phyloP scores from a whole-genome alignment of 2,797 vertebrate species.

The Pangasius larnaudii region DNA sequence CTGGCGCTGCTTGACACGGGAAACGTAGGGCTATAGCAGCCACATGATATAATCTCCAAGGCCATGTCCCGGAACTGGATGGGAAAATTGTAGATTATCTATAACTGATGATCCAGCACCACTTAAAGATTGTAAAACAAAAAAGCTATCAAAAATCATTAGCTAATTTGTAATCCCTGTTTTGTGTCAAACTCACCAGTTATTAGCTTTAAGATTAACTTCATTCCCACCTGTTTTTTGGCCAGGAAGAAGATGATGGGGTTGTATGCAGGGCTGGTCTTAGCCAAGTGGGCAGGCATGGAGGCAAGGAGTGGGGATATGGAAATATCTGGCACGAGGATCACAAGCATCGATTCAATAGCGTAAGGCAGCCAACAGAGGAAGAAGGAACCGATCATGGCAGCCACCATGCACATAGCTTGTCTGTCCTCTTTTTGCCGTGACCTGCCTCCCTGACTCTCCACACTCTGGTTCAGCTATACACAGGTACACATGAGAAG shows the following conservation, averaged over 20 bases:
- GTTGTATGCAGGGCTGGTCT: constrained; percentile 78
- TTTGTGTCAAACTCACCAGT: background rate
- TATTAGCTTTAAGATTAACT: background rate
- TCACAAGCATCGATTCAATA: constrained; percentile 71
- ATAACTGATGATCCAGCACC: background rate
- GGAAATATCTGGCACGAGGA: constrained; percentile 69
- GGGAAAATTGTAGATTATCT: background rate
- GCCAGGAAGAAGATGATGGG: constrained; percentile 79
- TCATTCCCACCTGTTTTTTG: constrained; percentile 73
- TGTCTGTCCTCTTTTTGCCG: constrained; percentile 72
- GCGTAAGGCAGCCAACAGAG: constrained; percentile 81
- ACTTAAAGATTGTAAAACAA: background rate
- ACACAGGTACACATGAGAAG: background rate
- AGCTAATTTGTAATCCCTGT: background rate
- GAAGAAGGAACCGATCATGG: constrained; percentile 76
- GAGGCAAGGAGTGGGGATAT: constrained; percentile 77
- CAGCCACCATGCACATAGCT: constrained; percentile 73
- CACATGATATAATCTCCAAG: constrained; percentile 35
- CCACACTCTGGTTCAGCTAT: constrained; percentile 78
- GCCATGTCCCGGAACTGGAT: constrained; percentile 20
- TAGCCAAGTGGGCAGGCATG: constrained; percentile 80
- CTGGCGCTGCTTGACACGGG: background rate
- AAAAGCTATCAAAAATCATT: background rate
- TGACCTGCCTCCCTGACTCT: constrained; percentile 72
- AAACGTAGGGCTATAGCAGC: background rate